Conservation (phyloP, 2,888 invertebrate genomes). For the Spatulosminthurus flaviceps region DNA sequence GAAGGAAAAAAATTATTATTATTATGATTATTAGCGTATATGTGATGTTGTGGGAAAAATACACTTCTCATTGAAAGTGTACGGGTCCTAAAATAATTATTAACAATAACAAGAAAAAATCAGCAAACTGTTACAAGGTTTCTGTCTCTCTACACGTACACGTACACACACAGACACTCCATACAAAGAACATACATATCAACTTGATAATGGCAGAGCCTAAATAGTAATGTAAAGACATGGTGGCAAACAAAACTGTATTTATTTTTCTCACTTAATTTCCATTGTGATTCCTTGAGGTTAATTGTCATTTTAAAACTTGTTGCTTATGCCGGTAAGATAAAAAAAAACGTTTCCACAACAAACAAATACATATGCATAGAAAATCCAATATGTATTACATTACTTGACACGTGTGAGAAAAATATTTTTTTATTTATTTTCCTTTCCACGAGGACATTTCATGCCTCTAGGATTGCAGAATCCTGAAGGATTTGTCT, state of each 20-base stretch:
- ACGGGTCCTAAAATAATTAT: not conserved
- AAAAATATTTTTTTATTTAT: not conserved
- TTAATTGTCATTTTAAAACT: not conserved
- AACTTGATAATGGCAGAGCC: not conserved
- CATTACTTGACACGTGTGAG: not conserved
- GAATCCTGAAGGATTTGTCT: not conserved
- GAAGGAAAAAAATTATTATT: too few species aligned
- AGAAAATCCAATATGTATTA: too few species aligned
- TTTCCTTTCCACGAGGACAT: conserved; percentile 3
- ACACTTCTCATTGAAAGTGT: not conserved
- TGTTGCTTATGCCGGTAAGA: conserved; percentile 4
- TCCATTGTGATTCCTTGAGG: conserved; percentile 10
- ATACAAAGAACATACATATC: too few species aligned
- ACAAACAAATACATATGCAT: not conserved
- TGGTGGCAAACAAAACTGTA: not conserved
- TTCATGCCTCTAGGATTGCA: not conserved
- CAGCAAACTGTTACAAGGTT: not conserved
- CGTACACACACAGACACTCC: too few species aligned
- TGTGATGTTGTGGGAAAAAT: too few species aligned
- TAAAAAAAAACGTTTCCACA: conserved; percentile 3
- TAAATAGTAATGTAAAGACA: not conserved
- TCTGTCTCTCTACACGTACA: not conserved
- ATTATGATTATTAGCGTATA: too few species aligned
- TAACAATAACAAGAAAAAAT: not conserved
- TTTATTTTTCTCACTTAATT: not conserved